These are phyloP conservation scores for Sebastolobus altivelis DNA, from an alignment of 2,797 vertebrate genomes.

Conservation along the genomic window DNA sequence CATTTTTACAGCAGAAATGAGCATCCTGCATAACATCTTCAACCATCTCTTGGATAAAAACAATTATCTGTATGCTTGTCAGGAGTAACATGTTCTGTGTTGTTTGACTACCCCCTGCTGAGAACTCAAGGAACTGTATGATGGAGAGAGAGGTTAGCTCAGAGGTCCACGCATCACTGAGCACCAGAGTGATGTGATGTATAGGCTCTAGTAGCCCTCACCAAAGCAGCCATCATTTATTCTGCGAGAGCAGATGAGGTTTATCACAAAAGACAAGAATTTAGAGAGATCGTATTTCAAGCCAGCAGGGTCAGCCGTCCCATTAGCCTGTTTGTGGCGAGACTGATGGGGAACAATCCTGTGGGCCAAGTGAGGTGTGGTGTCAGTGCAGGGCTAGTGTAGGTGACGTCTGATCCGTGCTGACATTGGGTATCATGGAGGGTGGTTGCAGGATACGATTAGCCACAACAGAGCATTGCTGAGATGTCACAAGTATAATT, in stretches of 20 bases:
- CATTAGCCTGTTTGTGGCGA: constrained; percentile 37
- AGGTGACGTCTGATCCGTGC: constrained; percentile 55
- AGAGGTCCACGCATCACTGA: constrained; percentile 19
- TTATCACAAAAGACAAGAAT: constrained; percentile 44
- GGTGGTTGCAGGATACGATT: constrained; percentile 39
- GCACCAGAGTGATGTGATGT: constrained; percentile 15
- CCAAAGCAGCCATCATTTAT: constrained; percentile 35
- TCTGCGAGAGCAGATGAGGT: constrained; percentile 6
- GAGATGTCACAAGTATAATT: constrained; percentile 51
- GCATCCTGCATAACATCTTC: constrained; percentile 4
- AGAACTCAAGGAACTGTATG: constrained; percentile 64
- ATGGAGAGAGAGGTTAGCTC: not conserved
- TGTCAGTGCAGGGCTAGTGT: constrained; percentile 44
- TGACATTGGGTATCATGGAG: constrained; percentile 50
- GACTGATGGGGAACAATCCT: constrained; percentile 47
- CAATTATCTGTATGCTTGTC: not conserved
- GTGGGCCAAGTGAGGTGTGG: constrained; percentile 30
- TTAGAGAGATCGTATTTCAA: constrained; percentile 38
- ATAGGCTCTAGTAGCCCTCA: constrained; percentile 19
- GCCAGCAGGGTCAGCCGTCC: constrained; percentile 35
- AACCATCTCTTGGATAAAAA: constrained; percentile 7
- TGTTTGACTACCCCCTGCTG: constrained; percentile 77
- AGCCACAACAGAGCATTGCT: constrained; percentile 40
- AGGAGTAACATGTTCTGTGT: constrained; percentile 27
- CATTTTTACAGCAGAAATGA: not conserved